phyloP scores from a whole-genome alignment of 2,888 invertebrate species.

The Eulithis testata region DNA sequence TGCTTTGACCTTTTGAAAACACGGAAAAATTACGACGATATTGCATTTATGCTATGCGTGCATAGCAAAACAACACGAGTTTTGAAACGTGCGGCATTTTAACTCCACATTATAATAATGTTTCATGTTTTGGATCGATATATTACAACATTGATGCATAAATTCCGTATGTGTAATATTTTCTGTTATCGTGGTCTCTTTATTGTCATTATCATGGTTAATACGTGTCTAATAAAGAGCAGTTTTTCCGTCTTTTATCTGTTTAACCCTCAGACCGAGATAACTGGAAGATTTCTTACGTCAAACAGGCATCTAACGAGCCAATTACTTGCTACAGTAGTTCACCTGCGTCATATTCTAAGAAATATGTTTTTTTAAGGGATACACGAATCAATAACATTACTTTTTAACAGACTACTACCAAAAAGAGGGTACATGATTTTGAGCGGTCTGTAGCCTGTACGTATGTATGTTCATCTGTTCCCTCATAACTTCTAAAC shows the following conservation, averaged over 20 bases:
- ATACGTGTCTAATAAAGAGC: background rate
- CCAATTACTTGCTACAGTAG: slow-evolving; percentile 9
- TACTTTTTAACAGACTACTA: too few relatives aligned
- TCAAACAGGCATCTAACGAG: slow-evolving; percentile 22
- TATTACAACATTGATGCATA: slow-evolving; percentile 5
- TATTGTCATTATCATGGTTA: too few relatives aligned
- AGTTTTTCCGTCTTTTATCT: slow-evolving; percentile 15
- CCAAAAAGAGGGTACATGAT: too few relatives aligned
- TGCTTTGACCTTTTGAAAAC: slow-evolving; percentile 4
- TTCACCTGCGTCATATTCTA: slow-evolving; percentile 28
- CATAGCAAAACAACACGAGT: slow-evolving; percentile 12
- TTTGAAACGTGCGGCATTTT: slow-evolving; percentile 8
- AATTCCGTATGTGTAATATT: background rate
- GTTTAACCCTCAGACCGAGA: slow-evolving; percentile 8
- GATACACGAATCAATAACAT: too few relatives aligned
- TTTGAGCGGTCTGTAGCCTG: too few relatives aligned
- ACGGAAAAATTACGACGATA: slow-evolving; percentile 1
- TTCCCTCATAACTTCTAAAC: too few relatives aligned
- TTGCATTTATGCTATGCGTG: background rate
- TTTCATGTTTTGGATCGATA: slow-evolving; percentile 6
- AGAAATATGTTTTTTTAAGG: background rate
- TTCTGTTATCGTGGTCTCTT: too few relatives aligned
- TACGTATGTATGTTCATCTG: too few relatives aligned
- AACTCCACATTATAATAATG: slow-evolving; percentile 7
- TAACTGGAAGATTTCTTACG: slow-evolving; percentile 23